These are phyloP conservation scores for Cyphomyrus discorhynchus DNA, from an alignment of 2,113 vertebrate genomes.

Conservation along the genomic window DNA sequence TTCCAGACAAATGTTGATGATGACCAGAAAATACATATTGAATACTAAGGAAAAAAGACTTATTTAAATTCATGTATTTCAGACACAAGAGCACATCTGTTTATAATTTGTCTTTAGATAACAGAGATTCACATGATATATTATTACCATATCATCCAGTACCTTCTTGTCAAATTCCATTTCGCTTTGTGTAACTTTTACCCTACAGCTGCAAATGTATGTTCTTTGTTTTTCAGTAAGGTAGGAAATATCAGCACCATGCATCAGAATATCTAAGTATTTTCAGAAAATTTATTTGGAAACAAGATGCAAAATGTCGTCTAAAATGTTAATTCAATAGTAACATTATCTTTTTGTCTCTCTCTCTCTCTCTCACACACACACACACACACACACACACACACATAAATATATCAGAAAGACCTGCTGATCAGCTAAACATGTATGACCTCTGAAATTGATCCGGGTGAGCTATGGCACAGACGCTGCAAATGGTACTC, in stretches of 20 bases:
- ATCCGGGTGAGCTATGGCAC: neutral
- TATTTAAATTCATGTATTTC: neutral
- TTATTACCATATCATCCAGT: neutral
- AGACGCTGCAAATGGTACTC: neutral
- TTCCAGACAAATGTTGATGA: conserved; percentile 12
- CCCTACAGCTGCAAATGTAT: neutral
- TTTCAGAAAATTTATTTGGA: neutral
- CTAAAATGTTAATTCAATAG: neutral
- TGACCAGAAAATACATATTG: neutral
- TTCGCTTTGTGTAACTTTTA: neutral
- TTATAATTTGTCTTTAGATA: neutral
- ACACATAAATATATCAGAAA: neutral
- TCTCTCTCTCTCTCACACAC: neutral
- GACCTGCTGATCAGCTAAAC: neutral
- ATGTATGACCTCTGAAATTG: neutral
- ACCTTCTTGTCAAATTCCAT: neutral
- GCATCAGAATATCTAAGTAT: neutral
- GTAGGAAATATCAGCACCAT: neutral
- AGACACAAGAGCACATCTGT: neutral
- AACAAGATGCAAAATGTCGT: neutral
- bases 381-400: neutral
- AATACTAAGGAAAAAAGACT: neutral
- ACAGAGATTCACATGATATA: neutral
- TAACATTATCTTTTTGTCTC: neutral
- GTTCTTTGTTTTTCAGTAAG: neutral